phyloP scores from a whole-genome alignment of 2,888 invertebrate genomes.

The Sarcophaga variegata region DNA sequence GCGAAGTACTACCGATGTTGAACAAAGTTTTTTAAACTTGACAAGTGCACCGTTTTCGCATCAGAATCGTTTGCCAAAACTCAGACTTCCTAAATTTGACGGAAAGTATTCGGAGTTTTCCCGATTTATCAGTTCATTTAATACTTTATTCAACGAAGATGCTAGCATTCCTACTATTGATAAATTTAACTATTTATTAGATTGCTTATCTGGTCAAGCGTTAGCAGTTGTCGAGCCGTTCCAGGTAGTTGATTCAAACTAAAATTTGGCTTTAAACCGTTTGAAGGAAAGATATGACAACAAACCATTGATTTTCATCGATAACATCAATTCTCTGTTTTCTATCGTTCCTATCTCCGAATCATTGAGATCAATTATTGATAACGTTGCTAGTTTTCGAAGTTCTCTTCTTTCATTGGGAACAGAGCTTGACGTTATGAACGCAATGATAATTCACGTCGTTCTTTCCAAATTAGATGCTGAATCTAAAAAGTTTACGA shows the following conservation, averaged over 20 bases:
- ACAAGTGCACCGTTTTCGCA: too few relatives aligned
- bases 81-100: too few relatives aligned
- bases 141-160: too few relatives aligned
- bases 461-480: not conserved
- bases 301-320: conserved; percentile 15
- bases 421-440: not conserved
- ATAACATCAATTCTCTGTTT: not conserved
- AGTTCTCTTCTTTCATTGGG: conserved; percentile 11
- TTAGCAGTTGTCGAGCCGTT: conserved; percentile 23
- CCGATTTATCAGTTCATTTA: too few relatives aligned
- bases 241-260: conserved; percentile 19
- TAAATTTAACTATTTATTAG: too few relatives aligned
- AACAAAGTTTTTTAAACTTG: too few relatives aligned
- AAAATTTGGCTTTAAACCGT: not conserved
- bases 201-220: too few relatives aligned
- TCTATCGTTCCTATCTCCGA: not conserved
- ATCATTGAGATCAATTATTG: not conserved
- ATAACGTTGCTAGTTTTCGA: conserved; percentile 19
- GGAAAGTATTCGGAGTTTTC: too few relatives aligned
- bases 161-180: too few relatives aligned
- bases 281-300: conserved; percentile 32
- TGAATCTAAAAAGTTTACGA: not conserved
- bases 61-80: too few relatives aligned
- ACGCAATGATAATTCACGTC: not conserved
- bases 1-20: too few relatives aligned